Evolutionary conservation across 2,797 vertebrate genomes (phyloP).

Genomic region (Melopsittacus undulatus): DNA sequence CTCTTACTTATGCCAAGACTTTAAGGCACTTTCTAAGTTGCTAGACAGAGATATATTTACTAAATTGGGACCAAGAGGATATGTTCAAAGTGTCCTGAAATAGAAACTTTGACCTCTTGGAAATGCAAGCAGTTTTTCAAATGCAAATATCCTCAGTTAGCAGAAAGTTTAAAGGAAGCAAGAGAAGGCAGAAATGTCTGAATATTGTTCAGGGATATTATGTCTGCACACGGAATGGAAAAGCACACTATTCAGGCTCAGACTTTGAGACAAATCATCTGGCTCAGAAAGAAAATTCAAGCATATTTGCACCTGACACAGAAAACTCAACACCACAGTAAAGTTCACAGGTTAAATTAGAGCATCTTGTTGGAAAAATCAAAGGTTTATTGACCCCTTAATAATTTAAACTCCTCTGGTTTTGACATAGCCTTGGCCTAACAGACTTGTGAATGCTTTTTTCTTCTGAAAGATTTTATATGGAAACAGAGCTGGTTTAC

Average conservation of each 20-base stretch:
- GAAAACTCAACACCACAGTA: not conserved
- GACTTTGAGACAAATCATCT: not conserved
- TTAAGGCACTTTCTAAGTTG: not conserved
- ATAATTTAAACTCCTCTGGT: not conserved
- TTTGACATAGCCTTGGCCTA: not conserved
- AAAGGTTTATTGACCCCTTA: not conserved
- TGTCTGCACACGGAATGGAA: not conserved
- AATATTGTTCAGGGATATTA: not conserved
- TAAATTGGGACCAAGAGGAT: not conserved
- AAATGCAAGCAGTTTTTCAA: constrained; percentile 1
- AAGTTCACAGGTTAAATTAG: not conserved
- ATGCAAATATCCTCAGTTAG: not conserved
- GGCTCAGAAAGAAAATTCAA: not conserved
- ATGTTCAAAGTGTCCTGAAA: not conserved
- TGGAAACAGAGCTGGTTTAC: not conserved
- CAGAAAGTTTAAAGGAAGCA: not conserved
- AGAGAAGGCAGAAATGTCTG: not conserved
- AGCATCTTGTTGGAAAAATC: not conserved
- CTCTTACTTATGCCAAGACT: not conserved
- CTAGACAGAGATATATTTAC: not conserved
- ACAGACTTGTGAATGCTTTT: not conserved
- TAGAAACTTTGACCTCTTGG: not conserved
- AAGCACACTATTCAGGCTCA: not conserved
- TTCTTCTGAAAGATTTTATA: not conserved
- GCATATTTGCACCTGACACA: not conserved